Base-by-base conservation (phyloP, 2,113 vertebrate species). In the Ameiurus melas region DNA sequence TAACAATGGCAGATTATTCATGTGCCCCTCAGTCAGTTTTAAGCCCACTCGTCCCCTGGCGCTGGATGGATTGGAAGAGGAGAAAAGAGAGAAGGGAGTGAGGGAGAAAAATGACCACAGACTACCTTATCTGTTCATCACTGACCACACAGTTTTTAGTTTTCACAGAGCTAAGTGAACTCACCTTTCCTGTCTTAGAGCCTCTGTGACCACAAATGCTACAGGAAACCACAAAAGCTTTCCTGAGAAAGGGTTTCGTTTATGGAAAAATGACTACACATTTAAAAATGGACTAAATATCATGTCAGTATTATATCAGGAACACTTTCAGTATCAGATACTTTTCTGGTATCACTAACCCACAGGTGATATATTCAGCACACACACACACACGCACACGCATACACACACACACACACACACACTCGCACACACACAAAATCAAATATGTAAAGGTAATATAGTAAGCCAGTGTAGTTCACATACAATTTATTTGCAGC, bases 1-100 rank as follows among this genome's bases (percentile, higher is more conserved):
- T 77, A 93, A 90, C 83, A 90, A 91, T 86, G 87, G 55, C 90
- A 55, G 89, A 93, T 90, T 77, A 93, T 73, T 60, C 71, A 93
- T 93, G 88, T 0, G 87, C 88, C 58, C 90, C 89, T 89, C 87
- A 85, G 79, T 91, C 89, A 64, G n/a, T 80, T 88, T 87, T 73
- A 19, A 57, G 62, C 25, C 85, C 33, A 78, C 78, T 83, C 27
- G 80, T 71, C 47, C 39, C 84, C 70, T 58, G 64, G 79, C 80
- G 70, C 78, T 89, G 71, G 83, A 88, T 66, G n/a, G 84, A 89
- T 71, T 53, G 68, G 53, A 30, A 81, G 33, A 33, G 33, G 62
- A 64, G 19, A 70, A 25, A 60, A 60, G 57, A 70, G 83, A 80
- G 47, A 47, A 58, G 43, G 39, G 51, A 79, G 36, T 53, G 75